Evolutionary conservation across 1,140 invertebrate genomes (phyloP).

Genomic region (Anadara kagoshimensis): DNA sequence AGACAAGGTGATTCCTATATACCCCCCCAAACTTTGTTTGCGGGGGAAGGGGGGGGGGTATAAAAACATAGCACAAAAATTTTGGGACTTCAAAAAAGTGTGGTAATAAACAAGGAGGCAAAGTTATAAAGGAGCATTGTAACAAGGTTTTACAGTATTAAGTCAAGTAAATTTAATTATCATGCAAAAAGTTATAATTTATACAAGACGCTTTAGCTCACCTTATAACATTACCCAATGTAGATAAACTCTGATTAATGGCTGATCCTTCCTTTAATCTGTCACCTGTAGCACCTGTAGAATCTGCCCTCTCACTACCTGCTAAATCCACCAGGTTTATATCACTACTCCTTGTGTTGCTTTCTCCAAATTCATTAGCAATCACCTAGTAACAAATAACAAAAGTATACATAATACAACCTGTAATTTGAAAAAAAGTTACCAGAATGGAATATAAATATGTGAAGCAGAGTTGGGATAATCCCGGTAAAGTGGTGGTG

Average conservation of each 20-base stretch:
- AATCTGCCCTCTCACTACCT: constrained; percentile 78
- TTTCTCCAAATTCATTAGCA: constrained; percentile 71
- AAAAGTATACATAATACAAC: not conserved
- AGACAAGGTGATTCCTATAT: too few species aligned
- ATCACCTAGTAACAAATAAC: constrained; percentile 61
- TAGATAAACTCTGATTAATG: constrained; percentile 79
- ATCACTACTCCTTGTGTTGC: constrained; percentile 77
- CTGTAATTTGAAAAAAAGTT: not conserved
- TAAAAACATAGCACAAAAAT: too few species aligned
- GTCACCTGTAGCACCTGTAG: constrained; percentile 78
- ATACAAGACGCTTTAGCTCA: constrained; percentile 2
- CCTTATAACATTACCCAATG: constrained; percentile 76
- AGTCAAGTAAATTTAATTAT: too few species aligned
- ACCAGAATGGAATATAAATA: not conserved
- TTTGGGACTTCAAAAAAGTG: too few species aligned
- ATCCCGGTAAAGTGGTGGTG: too few species aligned
- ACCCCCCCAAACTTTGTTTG: too few species aligned
- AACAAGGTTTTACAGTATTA: too few species aligned
- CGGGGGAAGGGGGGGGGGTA: too few species aligned
- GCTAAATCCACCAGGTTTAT: constrained; percentile 80
- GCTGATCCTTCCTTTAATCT: constrained; percentile 79
- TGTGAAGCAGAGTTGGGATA: not conserved
- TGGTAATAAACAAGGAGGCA: too few species aligned
- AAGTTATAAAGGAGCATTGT: too few species aligned
- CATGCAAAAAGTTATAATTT: too few species aligned